These are phyloP conservation scores for Hyposoter didymator DNA, from an alignment of 2,888 invertebrate species.

Conservation along the genomic window DNA sequence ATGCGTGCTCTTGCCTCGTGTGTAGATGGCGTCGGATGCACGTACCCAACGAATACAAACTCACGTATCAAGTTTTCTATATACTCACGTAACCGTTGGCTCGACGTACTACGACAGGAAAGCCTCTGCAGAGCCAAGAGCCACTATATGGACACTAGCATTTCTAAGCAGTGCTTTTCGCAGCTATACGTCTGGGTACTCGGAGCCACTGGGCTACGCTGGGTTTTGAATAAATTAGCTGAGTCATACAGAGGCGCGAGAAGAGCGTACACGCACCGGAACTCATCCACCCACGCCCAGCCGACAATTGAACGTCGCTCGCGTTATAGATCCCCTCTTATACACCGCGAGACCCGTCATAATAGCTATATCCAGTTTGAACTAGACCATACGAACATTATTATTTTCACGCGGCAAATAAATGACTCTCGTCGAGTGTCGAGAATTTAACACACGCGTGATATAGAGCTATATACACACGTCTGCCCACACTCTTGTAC, in stretches of 20 bases:
- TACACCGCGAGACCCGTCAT: conserved; percentile 40
- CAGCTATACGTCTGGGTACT: conserved; percentile 30
- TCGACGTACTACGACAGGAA: conserved; percentile 64
- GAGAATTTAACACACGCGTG: conserved; percentile 18
- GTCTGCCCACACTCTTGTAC: not conserved
- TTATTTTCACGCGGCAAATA: conserved; percentile 55
- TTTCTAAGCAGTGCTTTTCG: conserved; percentile 55
- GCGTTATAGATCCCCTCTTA: conserved; percentile 62
- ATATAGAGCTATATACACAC: not conserved
- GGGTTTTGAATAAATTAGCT: conserved; percentile 79
- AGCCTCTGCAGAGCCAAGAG: conserved; percentile 66
- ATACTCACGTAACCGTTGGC: conserved; percentile 59
- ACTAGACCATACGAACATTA: conserved; percentile 54
- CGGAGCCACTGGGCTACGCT: conserved; percentile 47
- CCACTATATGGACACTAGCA: conserved; percentile 65
- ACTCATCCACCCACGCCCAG: conserved; percentile 68
- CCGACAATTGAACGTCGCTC: conserved; percentile 64
- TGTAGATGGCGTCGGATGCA: not conserved
- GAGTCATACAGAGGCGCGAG: conserved; percentile 73
- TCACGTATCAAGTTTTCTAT: not conserved
- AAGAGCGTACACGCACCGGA: conserved; percentile 67
- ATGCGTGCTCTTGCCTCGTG: conserved; percentile 55
- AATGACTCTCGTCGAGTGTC: conserved; percentile 32
- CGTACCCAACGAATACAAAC: not conserved
- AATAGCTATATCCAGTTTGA: conserved; percentile 61